Evolutionary conservation across 2,888 invertebrate species (phyloP).

Genomic region (Vannuccia rotundouncinata): DNA sequence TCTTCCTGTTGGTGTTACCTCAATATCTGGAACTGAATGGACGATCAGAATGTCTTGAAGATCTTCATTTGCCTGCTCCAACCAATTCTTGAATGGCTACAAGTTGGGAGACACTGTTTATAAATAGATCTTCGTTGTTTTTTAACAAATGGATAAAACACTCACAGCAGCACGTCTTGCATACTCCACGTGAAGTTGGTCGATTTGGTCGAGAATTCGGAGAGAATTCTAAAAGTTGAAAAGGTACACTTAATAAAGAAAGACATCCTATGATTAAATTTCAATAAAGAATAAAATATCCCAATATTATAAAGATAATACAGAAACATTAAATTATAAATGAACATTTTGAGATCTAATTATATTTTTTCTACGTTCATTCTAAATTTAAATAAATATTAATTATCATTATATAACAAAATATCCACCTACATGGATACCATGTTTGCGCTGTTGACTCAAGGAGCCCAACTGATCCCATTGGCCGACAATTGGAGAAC

Average conservation of each 20-base stretch:
- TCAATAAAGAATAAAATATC: neutral
- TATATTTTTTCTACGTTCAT: neutral
- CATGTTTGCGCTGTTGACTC: slow-evolving; percentile 53
- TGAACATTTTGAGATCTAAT: neutral
- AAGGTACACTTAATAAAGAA: neutral
- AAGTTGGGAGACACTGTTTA: neutral
- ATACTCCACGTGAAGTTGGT: slow-evolving; percentile 67
- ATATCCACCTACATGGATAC: neutral
- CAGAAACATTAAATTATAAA: neutral
- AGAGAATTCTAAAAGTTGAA: slow-evolving; percentile 27
- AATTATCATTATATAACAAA: no score
- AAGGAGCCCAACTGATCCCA: slow-evolving; percentile 94
- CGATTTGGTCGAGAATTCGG: slow-evolving; percentile 53
- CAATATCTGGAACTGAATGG: slow-evolving; percentile 94
- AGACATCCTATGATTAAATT: neutral
- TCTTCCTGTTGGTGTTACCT: no score
- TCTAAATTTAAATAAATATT: no score
- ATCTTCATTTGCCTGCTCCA: slow-evolving; percentile 98
- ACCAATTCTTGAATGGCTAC: slow-evolving; percentile 94
- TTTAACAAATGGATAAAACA: no score
- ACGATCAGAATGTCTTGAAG: slow-evolving; percentile 99
- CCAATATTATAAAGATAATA: neutral
- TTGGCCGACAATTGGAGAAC: slow-evolving; percentile 95
- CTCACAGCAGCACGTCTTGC: slow-evolving; percentile 89
- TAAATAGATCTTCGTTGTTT: neutral